These are phyloP conservation scores for Pygathrix nemaeus DNA, from an alignment of 2,113 vertebrate genomes.

Conservation along the genomic window DNA sequence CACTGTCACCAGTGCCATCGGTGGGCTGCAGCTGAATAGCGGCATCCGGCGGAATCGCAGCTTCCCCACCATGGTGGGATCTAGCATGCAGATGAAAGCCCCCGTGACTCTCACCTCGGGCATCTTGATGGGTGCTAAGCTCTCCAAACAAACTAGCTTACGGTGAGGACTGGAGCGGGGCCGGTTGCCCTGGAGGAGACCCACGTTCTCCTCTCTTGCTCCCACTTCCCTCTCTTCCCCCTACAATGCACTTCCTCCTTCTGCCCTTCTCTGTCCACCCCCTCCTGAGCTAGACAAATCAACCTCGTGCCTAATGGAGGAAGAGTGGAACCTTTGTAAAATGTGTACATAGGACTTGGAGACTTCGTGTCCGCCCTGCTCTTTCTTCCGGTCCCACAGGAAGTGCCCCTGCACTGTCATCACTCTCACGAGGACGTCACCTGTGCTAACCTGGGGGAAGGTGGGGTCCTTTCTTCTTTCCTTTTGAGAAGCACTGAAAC, in stretches of 20 bases:
- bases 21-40: conserved; percentile 89
- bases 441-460: conserved; percentile 69
- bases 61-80: conserved; percentile 97
- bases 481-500: conserved; percentile 84
- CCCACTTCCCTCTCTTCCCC: neutral
- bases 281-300: conserved; percentile 86
- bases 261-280: conserved; percentile 54
- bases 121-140: conserved; percentile 90
- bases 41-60: conserved; percentile 96
- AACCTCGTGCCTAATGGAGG: conserved; percentile 87
- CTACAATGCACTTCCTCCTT: neutral
- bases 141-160: conserved; percentile 86
- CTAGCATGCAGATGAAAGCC: conserved; percentile 98
- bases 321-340: conserved; percentile 80
- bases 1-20: conserved; percentile 84
- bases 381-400: conserved; percentile 41
- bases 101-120: conserved; percentile 89
- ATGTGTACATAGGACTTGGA: conserved; percentile 83
- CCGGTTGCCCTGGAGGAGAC: neutral
- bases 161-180: conserved; percentile 77
- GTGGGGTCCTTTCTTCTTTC: neutral
- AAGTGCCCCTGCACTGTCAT: conserved; percentile 52
- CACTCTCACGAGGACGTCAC: conserved; percentile 58
- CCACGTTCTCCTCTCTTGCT: rapidly evolving
- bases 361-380: conserved; percentile 72